phyloP scores from a whole-genome alignment of 1,140 invertebrate species.

The Globodera rostochiensis region DNA sequence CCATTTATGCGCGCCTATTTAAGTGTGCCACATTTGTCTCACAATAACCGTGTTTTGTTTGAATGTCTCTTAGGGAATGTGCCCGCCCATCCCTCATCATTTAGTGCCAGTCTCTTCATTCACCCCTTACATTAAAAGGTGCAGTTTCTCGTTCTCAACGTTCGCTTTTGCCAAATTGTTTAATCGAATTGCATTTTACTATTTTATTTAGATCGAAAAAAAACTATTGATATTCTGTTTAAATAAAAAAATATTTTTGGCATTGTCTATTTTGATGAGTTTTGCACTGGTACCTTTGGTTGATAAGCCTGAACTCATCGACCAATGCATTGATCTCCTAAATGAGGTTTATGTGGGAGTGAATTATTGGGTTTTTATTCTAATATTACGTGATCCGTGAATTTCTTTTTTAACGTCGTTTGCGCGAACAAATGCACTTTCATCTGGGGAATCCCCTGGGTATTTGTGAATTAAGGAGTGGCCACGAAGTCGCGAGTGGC shows the following conservation, averaged over 20 bases:
- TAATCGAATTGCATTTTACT: not conserved
- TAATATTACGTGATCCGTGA: no score
- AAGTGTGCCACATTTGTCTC: no score
- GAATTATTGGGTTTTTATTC: not conserved
- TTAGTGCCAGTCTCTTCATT: constrained; percentile 5
- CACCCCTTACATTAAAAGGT: not conserved
- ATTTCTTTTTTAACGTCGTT: no score
- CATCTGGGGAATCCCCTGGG: not conserved
- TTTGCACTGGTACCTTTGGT: constrained; percentile 27
- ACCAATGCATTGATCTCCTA: constrained; percentile 39
- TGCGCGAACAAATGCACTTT: not conserved
- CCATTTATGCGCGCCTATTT: not conserved
- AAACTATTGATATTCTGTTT: constrained; percentile 7
- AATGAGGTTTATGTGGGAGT: constrained; percentile 25
- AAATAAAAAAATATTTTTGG: not conserved
- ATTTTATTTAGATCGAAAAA: constrained; percentile 3
- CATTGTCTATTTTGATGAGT: not conserved
- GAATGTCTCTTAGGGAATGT: not conserved
- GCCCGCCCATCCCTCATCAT: not conserved
- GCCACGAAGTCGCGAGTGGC: constrained; percentile 25
- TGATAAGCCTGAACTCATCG: constrained; percentile 26
- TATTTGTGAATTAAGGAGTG: constrained; percentile 29
- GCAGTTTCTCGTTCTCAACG: not conserved
- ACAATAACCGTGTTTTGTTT: not conserved
- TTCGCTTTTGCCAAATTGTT: constrained; percentile 3